Evolutionary conservation across 2,113 vertebrate genomes (phyloP).

Genomic region (Pteruthius melanotis): DNA sequence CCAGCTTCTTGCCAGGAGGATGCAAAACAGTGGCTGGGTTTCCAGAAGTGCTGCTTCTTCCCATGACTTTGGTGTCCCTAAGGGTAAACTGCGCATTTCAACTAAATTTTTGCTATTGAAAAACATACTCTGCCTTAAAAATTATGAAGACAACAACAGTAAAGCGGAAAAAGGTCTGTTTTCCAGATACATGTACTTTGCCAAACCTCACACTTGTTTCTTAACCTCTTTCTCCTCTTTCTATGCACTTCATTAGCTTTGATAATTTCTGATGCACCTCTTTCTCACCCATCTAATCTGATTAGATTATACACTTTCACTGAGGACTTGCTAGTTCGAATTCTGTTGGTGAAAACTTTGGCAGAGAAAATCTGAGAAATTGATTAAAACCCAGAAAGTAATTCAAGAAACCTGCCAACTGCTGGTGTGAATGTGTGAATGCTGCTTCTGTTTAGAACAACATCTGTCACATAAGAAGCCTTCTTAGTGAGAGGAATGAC

Average conservation of each 20-base stretch:
- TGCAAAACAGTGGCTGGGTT: neutral
- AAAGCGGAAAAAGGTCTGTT: constrained; percentile 7
- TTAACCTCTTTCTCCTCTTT: constrained; percentile 39
- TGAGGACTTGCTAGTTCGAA: neutral
- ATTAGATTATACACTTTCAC: neutral
- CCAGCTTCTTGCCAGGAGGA: neutral
- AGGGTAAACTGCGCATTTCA: neutral
- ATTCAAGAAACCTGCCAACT: neutral
- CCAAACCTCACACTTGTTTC: constrained; percentile 59
- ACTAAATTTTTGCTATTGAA: neutral
- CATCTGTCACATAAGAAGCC: neutral
- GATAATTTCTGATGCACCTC: constrained; percentile 32
- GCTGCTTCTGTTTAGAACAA: neutral
- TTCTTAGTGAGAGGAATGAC: no score
- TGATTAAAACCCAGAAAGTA: neutral
- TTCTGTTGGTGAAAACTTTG: neutral
- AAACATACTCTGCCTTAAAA: neutral
- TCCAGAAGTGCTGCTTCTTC: neutral
- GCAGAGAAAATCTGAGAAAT: neutral
- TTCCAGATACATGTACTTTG: constrained; percentile 38
- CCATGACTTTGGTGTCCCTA: neutral
- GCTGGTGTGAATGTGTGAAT: neutral
- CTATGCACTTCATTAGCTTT: neutral
- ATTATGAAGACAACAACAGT: neutral
- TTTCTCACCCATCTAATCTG: constrained; percentile 41